Percentiles rank a stretch among this genome's conserved stretches.
phyloP scores from a whole-genome alignment of 2,888 invertebrate species.

The Xestia xanthographa region DNA sequence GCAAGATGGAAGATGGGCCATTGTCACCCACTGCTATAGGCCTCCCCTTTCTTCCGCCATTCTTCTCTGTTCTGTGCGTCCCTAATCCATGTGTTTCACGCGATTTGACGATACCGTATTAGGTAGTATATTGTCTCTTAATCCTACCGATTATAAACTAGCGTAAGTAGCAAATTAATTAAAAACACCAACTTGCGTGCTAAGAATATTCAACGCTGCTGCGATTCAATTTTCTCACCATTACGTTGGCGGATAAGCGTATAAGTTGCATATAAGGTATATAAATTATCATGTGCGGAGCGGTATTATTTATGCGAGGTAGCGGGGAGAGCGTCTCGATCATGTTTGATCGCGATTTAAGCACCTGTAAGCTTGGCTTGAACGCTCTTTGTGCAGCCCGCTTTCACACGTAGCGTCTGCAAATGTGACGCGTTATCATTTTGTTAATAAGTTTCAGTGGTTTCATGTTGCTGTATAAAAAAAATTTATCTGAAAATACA shows the following conservation, averaged over 20 bases:
- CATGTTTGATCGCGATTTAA: constrained; percentile 86
- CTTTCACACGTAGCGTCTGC: constrained; percentile 71
- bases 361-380: constrained; percentile 77
- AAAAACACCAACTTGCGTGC: constrained; percentile 15
- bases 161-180: constrained; percentile 21
- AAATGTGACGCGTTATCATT: constrained; percentile 10
- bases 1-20: too few relatives aligned
- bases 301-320: constrained; percentile 68
- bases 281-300: constrained; percentile 62
- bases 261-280: constrained; percentile 49
- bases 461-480: neutral
- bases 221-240: constrained; percentile 60
- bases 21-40: too few relatives aligned
- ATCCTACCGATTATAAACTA: neutral
- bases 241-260: constrained; percentile 56
- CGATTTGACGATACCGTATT: neutral
- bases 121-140: neutral
- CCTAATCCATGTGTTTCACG: neutral
- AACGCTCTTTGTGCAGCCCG: constrained; percentile 80
- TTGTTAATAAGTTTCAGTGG: constrained; percentile 8
- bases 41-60: neutral
- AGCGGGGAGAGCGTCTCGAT: constrained; percentile 75
- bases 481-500: neutral
- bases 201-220: constrained; percentile 15
- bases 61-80: neutral